Evolutionary conservation across 2,888 invertebrate genomes (phyloP).

Genomic region (Agonopterix alstromeriana): DNA sequence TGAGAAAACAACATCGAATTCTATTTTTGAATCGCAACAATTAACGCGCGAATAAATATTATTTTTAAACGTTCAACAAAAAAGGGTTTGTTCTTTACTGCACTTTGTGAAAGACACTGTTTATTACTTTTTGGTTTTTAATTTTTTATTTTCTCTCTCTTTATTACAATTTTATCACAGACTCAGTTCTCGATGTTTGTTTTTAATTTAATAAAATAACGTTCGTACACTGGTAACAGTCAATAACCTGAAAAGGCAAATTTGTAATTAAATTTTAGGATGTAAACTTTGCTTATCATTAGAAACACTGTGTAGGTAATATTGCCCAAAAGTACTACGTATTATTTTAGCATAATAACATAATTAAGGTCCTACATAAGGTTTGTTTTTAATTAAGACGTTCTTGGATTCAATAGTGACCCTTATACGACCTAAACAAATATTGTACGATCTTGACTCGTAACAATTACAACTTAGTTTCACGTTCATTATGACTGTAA

Average conservation of each 20-base stretch:
- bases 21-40: constrained; percentile 51
- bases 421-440: too few species aligned
- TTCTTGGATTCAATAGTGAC: too few species aligned
- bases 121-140: constrained; percentile 16
- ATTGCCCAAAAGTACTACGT: constrained; percentile 22
- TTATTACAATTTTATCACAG: constrained; percentile 41
- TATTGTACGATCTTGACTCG: too few species aligned
- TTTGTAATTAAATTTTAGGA: background rate
- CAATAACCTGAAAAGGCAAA: constrained; percentile 35
- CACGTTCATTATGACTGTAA: too few species aligned
- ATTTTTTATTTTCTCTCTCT: constrained; percentile 31
- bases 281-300: constrained; percentile 5
- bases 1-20: constrained; percentile 63
- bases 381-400: too few species aligned
- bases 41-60: constrained; percentile 51
- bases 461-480: too few species aligned
- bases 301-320: background rate
- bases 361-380: too few species aligned
- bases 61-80: constrained; percentile 22
- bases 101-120: constrained; percentile 22
- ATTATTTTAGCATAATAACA: too few species aligned
- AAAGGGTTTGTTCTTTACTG: constrained; percentile 20
- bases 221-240: constrained; percentile 16
- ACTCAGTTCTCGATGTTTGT: constrained; percentile 42
- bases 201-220: constrained; percentile 15